Conservation (phyloP, 2,888 invertebrate species). For the Drosophila mayaguana region DNA sequence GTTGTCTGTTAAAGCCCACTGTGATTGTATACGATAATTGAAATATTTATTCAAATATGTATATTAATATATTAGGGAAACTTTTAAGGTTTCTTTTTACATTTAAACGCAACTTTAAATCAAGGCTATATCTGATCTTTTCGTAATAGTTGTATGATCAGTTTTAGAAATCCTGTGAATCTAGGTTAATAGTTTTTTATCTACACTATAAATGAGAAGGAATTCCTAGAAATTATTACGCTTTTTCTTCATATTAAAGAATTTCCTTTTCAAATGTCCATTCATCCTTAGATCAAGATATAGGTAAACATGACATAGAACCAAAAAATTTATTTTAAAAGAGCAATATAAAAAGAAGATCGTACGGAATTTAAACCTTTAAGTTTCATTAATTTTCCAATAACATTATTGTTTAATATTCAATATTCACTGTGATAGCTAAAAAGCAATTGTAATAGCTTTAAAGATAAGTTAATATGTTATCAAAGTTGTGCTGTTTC, state of each 20-base stretch:
- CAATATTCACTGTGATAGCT: conserved; percentile 5
- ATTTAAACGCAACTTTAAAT: too few species aligned
- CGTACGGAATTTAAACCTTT: not conserved
- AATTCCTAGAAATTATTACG: not conserved
- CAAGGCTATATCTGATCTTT: too few species aligned
- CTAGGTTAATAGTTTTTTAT: too few species aligned
- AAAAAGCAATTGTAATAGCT: conserved; percentile 22
- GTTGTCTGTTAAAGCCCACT: not conserved
- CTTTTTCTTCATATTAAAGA: not conserved
- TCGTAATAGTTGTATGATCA: too few species aligned
- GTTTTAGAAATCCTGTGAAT: too few species aligned
- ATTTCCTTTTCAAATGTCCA: not conserved
- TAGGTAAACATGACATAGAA: not conserved
- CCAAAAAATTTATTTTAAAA: not conserved
- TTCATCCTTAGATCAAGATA: not conserved
- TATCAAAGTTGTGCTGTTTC: conserved; percentile 47
- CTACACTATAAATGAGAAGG: too few species aligned
- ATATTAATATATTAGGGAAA: too few species aligned
- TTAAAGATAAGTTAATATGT: conserved; percentile 17
- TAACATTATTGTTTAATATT: not conserved
- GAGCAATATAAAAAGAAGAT: conserved; percentile 1
- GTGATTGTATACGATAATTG: not conserved
- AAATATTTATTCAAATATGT: not conserved
- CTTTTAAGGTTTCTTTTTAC: too few species aligned
- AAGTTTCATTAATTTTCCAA: not conserved